Evolutionary conservation across 2,113 vertebrate genomes (phyloP), one percentile per base, ranked within the genome.

Genomic region (Budorcas taxicolor): DNA sequence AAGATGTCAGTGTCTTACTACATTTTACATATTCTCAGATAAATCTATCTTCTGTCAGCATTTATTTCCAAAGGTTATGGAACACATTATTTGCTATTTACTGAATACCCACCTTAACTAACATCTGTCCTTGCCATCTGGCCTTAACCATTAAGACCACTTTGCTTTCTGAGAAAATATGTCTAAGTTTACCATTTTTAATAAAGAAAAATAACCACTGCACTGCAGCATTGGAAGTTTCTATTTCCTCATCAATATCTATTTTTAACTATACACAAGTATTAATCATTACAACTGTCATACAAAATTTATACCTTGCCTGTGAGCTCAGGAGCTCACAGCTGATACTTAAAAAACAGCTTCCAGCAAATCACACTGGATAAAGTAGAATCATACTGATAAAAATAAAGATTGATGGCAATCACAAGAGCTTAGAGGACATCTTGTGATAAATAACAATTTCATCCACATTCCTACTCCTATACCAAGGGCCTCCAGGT

Each of bases 81-180:
- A 97, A 95, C 16, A 92, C 16, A 81, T 80, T 80, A 47, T 67
- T 36, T 64, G 45, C 60, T 80, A 93, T 52, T 91, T 93, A 55
- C 9, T 93, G 40, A 76, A 74, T 76, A 90, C 4, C 31, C 17
- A 47, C 62, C 52, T 55, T 82, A n/a, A 86, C 23, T 86, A 96
- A 90, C 4, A 92, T 53, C 13, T 40, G 50, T 82, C 33, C 4
- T 86, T 95, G 16, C 53, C 60, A 87, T 50, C 52, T 92, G 52
- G 31, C 55, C 43, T 91, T 81, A 95, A 90, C 19, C n/a, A 85
- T 64, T 94, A 62, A 58, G 31, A 45, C 3, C 19, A 84, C 25
- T 84, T 89, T 78, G 74, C 60, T 87, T 71, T 40, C 67, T 50
- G 33, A 94, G 36, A 94, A 97, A 92, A 94, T 81, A 83, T 47